phyloP scores from a whole-genome alignment of 2,113 vertebrate species.

The Ochotona princeps region DNA sequence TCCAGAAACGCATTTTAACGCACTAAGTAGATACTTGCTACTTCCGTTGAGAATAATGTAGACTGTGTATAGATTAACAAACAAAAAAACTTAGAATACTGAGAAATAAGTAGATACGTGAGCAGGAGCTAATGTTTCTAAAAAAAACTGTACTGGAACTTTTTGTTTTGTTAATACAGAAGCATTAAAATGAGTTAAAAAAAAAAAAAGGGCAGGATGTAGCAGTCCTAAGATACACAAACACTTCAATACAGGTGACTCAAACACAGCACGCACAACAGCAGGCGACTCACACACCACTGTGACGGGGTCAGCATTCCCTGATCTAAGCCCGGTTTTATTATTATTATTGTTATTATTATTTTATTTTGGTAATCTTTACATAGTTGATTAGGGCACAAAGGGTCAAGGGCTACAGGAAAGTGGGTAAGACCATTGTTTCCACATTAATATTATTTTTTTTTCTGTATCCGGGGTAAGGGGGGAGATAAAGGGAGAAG shows the following conservation, averaged over 20 bases:
- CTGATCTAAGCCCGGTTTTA: slow-evolving; percentile 19
- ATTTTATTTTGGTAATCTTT: too few relatives aligned
- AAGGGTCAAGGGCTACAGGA: too few relatives aligned
- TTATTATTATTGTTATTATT: too few relatives aligned
- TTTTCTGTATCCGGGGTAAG: too few relatives aligned
- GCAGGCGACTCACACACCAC: background rate
- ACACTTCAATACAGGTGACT: background rate
- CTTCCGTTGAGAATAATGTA: slow-evolving; percentile 47
- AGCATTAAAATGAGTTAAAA: slow-evolving; percentile 32
- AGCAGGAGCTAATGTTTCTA: slow-evolving; percentile 32
- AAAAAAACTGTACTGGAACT: background rate
- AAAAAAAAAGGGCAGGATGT: slow-evolving; percentile 43
- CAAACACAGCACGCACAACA: slow-evolving; percentile 23
- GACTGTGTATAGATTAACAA: slow-evolving; percentile 18
- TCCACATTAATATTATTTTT: too few relatives aligned
- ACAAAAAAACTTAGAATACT: slow-evolving; percentile 4
- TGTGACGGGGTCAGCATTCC: slow-evolving; percentile 6
- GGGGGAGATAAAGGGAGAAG: too few relatives aligned
- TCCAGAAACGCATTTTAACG: slow-evolving; percentile 31
- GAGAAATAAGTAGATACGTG: slow-evolving; percentile 37
- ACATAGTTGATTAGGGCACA: too few relatives aligned
- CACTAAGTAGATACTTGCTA: slow-evolving; percentile 44
- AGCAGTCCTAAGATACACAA: slow-evolving; percentile 26
- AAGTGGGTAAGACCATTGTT: too few relatives aligned
- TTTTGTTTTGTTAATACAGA: background rate